Evolutionary conservation across 2,113 vertebrate species (phyloP).

Genomic region (Lampris megalopsis): DNA sequence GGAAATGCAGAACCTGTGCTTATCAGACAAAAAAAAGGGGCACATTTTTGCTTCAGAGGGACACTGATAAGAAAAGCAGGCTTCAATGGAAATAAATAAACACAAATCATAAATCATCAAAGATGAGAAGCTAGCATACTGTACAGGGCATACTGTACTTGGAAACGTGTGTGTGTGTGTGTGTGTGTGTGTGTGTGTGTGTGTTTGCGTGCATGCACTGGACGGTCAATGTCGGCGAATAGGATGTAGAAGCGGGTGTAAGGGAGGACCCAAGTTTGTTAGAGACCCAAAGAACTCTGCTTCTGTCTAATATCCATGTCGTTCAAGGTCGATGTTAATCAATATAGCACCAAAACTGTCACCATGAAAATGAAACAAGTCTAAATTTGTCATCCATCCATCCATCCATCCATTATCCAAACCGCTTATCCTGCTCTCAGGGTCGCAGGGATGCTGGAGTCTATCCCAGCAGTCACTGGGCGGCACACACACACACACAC

Average conservation of each 20-base stretch:
- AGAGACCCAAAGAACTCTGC: too few species aligned
- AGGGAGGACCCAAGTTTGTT: neutral
- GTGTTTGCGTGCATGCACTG: too few species aligned
- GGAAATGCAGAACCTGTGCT: conserved; percentile 63
- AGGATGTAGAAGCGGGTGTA: neutral
- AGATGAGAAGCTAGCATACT: conserved; percentile 61
- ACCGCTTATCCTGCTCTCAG: too few species aligned
- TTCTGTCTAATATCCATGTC: neutral
- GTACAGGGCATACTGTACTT: neutral
- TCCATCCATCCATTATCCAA: too few species aligned
- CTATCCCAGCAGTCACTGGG: too few species aligned
- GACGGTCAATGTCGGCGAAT: neutral
- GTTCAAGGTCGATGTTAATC: neutral
- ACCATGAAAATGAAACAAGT: neutral
- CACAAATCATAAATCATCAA: conserved; percentile 67
- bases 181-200: neutral
- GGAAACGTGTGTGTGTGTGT: too few species aligned
- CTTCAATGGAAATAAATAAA: conserved; percentile 68
- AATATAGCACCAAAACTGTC: neutral
- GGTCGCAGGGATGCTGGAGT: too few species aligned
- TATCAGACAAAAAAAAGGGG: conserved; percentile 69
- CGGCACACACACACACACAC: too few species aligned
- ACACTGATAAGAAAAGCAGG: conserved; percentile 60
- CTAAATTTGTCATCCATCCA: too few species aligned
- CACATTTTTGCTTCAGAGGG: conserved; percentile 40